Percentiles rank a stretch among this genome's conserved stretches.
phyloP scores from a whole-genome alignment of 1,140 invertebrate genomes.

The Polypedilum pembai region DNA sequence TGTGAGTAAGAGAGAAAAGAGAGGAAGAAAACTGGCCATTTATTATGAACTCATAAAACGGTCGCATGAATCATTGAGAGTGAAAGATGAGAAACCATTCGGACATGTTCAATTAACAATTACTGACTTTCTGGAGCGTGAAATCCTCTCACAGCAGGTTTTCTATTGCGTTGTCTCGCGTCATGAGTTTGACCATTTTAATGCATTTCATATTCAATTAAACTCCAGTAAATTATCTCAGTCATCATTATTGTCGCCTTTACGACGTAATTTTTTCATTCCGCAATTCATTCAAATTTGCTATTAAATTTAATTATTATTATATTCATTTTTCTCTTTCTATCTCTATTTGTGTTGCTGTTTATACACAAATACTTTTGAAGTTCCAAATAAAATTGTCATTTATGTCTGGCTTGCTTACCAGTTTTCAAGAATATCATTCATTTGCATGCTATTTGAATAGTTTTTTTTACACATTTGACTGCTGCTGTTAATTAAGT shows the following conservation, averaged over 20 bases:
- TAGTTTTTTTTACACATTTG: no score
- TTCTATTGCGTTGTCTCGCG: not conserved
- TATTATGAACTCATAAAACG: conserved; percentile 5
- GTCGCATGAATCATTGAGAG: not conserved
- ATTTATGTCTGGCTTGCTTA: no score
- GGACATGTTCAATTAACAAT: not conserved
- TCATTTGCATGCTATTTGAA: no score
- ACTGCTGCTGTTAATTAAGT: no score
- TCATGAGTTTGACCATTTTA: not conserved
- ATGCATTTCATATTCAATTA: conserved; percentile 1
- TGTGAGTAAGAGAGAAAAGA: not conserved
- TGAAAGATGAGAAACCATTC: not conserved
- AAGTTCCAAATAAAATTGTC: no score
- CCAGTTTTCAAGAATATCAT: no score
- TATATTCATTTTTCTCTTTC: no score
- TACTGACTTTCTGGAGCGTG: not conserved
- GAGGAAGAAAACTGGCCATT: not conserved
- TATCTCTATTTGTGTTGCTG: no score
- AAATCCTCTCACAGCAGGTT: not conserved
- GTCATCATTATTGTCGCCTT: not conserved
- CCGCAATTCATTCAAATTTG: conserved; percentile 8
- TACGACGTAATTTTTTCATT: not conserved
- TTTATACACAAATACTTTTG: no score
- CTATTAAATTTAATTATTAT: not conserved
- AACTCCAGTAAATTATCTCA: not conserved